Base-by-base conservation (phyloP, 2,797 vertebrate species). In the Pelochelys cantorii region DNA sequence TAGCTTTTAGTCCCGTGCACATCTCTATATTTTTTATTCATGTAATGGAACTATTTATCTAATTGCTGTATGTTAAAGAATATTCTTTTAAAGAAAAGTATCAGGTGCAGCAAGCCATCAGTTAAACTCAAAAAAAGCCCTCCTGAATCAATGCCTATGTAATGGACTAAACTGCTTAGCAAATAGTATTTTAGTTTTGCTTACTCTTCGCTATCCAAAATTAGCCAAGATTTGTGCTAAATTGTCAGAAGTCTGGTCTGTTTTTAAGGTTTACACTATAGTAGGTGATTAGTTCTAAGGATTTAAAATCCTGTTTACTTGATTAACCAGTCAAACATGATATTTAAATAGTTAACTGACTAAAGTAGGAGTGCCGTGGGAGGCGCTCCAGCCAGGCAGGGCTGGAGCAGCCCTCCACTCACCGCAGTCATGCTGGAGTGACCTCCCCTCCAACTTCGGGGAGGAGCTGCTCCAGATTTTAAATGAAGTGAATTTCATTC, bases 1-100 rank as follows among this genome's bases (percentile, higher is more conserved):
- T 0, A 1, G 56, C n/a, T 94, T 68, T 53, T 60, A 23, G 59
- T 7, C 15, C 81, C n/a, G 5, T 0, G 4, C 9, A 22, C 4
- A 11, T 3, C 4, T 27, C 56, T 80, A 18, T 8, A 34, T 25
- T 34, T 4, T 17, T 83, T 83, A 14, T 62, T 1, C 34, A 18
- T 42, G 23, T 42, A 74, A 48, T 48, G 42, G 42, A 48, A 48
- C 68, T 37, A 25, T 74, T 74, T 42, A 22, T 74, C 13, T 42
- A 74, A 42, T 37, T 37, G 34, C 23, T 22, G 25, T 37, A 74
- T 42, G 5, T 42, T 42, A 25, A 42, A 48, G 22, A 42, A 23
- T 74, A 74, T 37, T 42, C 68, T 74, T 74, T 74, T 42, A 74
- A 74, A 42, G 22, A 74, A 74, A 74, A 1, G 10, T 5, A 15